Base-by-base conservation (phyloP, 2,797 vertebrate species). In the Mastacembelus armatus region DNA sequence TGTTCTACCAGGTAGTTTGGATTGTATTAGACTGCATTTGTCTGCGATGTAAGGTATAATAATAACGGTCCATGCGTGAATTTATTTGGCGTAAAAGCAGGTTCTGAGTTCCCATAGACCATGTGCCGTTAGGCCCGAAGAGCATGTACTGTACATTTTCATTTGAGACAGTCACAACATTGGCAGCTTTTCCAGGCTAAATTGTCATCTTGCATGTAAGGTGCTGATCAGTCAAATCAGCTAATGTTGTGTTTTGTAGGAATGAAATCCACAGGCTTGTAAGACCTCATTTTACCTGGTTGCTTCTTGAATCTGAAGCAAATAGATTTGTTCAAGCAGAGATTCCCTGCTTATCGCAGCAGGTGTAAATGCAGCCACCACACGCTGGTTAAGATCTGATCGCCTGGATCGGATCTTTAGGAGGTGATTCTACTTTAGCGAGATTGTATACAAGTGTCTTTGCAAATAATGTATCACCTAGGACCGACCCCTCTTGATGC, bases 191-290 rank as follows among this genome's bases (percentile, higher is more conserved):
- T 19, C 39, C 10, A 19, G 32, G 29, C 36, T 43, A 9, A 22
- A 45, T 19, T 21, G 7, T 27, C 47, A 43, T 36, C 21, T 24
- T 32, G 61, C 14, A 1, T 52, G 16, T 18, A 38, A 35, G 15
- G 24, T 1, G 14, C 2, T 22, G 24, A 36, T 36, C 18, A 27
- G 19, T 54, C 8, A 22, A 32, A 48, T 40, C 40, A 35, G 30
- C 24, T 5, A 1, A 2, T 35, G 26, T 24, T 63, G 19, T 30
- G 49, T 58, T 55, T 42, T 19, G n/a, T 26, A 11, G 40, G 7
- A 43, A 60, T 26, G 36, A 69, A 61, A 75, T 62, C 7, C 35
- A 21, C 40, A 58, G 55, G 22, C 1, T 22, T 30, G 42, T 49
- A 32, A 21, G 42, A 19, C 19, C n/a, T n/a, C 14, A 24, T 48